phyloP scores from a whole-genome alignment of 1,140 invertebrate genomes.

The Homarus americanus region DNA sequence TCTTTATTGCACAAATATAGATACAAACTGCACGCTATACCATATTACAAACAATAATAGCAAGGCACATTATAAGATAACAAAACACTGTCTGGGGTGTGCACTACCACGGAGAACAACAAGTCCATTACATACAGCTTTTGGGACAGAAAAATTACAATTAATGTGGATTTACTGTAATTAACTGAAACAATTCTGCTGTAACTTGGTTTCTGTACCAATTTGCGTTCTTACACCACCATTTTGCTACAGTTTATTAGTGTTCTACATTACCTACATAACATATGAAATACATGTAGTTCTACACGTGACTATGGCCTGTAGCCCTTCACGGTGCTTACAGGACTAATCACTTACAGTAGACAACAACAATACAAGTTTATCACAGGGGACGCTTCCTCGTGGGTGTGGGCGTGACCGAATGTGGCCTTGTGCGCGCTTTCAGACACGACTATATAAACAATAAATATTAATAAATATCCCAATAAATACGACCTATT shows the following conservation, averaged over 20 bases:
- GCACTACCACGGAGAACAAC: background rate
- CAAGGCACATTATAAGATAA: background rate
- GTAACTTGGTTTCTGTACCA: background rate
- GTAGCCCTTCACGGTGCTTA: background rate
- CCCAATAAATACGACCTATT: background rate
- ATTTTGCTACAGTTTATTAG: background rate
- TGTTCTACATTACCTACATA: background rate
- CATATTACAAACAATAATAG: background rate
- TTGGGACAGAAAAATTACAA: background rate
- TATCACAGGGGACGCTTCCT: conserved; percentile 6
- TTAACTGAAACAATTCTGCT: background rate
- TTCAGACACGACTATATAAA: background rate
- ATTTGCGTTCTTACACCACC: background rate
- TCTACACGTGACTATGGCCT: background rate
- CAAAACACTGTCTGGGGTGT: background rate
- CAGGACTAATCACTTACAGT: background rate
- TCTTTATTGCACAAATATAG: conserved; percentile 1
- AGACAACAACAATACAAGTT: background rate
- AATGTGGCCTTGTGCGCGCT: background rate
- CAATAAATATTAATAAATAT: conserved; percentile 7
- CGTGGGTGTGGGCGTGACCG: background rate
- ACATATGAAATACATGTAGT: background rate
- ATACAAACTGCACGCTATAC: background rate
- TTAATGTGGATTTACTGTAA: too few relatives aligned
- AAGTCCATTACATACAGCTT: background rate